Evolutionary conservation across 2,888 invertebrate genomes (phyloP).

Genomic region (Apocheima hispidaria): DNA sequence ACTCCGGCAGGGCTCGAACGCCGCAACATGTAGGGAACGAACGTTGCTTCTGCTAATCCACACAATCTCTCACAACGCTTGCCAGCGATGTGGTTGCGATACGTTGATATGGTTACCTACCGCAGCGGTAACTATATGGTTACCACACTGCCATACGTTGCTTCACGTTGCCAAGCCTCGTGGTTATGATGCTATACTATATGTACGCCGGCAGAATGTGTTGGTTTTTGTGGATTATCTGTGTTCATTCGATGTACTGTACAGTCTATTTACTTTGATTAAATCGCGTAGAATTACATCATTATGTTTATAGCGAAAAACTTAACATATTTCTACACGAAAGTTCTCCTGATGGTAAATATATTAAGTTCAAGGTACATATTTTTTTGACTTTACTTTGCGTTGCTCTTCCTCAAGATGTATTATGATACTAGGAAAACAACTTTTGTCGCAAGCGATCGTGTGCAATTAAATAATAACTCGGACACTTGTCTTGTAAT

Average conservation of each 20-base stretch:
- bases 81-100: slow-evolving; percentile 36
- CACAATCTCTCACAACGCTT: slow-evolving; percentile 42
- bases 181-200: slow-evolving; percentile 45
- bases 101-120: slow-evolving; percentile 32
- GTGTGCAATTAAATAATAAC: too few species aligned
- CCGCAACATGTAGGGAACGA: slow-evolving; percentile 54
- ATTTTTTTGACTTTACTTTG: too few species aligned
- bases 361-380: too few species aligned
- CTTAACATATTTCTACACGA: too few species aligned
- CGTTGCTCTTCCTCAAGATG: too few species aligned
- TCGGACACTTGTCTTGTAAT: too few species aligned
- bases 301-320: neutral
- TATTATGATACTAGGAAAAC: too few species aligned
- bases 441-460: too few species aligned
- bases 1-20: slow-evolving; percentile 57
- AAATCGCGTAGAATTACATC: neutral
- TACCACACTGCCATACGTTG: slow-evolving; percentile 7
- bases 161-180: slow-evolving; percentile 42
- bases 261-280: neutral
- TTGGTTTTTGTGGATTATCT: slow-evolving; percentile 54
- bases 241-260: slow-evolving; percentile 35
- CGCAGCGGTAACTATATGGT: slow-evolving; percentile 37
- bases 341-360: too few species aligned
- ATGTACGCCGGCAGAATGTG: slow-evolving; percentile 41
- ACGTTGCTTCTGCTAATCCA: slow-evolving; percentile 45